Base-by-base conservation (phyloP, 2,113 vertebrate genomes). In the Mesembrinibis cayennensis region DNA sequence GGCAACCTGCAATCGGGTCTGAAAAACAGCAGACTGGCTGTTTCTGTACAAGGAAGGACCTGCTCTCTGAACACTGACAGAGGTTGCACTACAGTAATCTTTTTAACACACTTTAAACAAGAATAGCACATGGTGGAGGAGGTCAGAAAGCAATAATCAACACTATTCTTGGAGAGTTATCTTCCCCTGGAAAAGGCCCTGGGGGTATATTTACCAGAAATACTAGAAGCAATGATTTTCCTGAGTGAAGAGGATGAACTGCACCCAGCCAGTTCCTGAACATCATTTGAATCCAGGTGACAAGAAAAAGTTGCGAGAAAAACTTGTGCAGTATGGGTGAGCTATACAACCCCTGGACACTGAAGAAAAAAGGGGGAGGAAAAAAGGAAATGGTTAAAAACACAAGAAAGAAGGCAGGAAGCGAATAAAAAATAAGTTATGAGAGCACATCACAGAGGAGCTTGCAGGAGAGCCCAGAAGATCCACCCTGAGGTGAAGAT, bases 321-420 rank as follows among this genome's bases (percentile, higher is more conserved):
- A 78, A 19, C 4, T 1, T 1, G 25, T 0, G 29, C 19, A n/a
- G 10, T 5, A 10, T 2, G 7, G 30, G 29, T 6, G 10, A 89
- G 49, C n/a, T 52, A 13, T 7, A 23, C n/a, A 70, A 36, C 3
- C 36, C 38, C 47, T 23, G 38, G n/a, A 22, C 11, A 21, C 4
- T 2, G 12, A 36, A 76, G 74, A 61, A 58, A n/a, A 9, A 25
- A 79, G 47, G 9, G 36, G 4, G 18, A 0, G 49, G 3, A 4
- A 7, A 3, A 20, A 21, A 34, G 13, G 26, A 52, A 69, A 38
- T 7, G 7, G 13, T 19, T 26, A 40, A 7, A 70, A 85, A 66
- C 6, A 47, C 30, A 50, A 42, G 16, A 45, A 45, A 34, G 19
- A 87, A 65, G 19, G 4, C 19, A 27, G 10, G 11, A 79, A 63